Evolutionary conservation across 2,113 vertebrate genomes (phyloP).

Genomic region (Dipodomys merriami): DNA sequence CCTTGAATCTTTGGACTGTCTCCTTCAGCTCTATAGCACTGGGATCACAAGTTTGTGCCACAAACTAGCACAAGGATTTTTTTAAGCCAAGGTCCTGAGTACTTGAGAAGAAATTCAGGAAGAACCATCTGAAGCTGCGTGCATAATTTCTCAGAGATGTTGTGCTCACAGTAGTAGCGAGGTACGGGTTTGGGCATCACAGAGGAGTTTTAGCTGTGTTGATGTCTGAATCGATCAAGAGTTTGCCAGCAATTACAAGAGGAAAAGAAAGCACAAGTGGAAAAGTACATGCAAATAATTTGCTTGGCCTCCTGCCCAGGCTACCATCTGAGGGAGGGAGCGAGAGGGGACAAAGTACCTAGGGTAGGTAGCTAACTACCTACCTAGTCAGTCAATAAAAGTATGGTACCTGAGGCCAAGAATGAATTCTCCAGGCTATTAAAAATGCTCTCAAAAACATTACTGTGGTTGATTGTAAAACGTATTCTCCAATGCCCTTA

Average conservation of each 20-base stretch:
- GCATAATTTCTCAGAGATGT: not conserved
- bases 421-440: not conserved
- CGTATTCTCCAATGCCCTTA: not conserved
- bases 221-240: not conserved
- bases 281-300: conserved; percentile 24
- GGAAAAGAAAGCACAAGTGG: not conserved
- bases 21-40: not conserved
- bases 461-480: not conserved
- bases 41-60: not conserved
- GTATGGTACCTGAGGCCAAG: not conserved
- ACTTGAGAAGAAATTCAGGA: not conserved
- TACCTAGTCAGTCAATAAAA: not conserved
- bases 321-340: not conserved
- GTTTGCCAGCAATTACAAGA: not conserved
- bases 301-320: not conserved
- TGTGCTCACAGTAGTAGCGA: not conserved
- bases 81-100: not conserved
- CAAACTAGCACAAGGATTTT: not conserved
- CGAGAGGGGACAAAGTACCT: not conserved
- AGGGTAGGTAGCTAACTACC: too few species aligned
- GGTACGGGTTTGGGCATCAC: not conserved
- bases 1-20: not conserved
- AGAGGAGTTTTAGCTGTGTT: not conserved
- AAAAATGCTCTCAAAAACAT: not conserved
- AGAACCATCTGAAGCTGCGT: not conserved